Percentiles rank a stretch among this genome's conserved stretches.
Conservation (phyloP, 2,888 invertebrate species). For the Steinernema hermaphroditum region DNA sequence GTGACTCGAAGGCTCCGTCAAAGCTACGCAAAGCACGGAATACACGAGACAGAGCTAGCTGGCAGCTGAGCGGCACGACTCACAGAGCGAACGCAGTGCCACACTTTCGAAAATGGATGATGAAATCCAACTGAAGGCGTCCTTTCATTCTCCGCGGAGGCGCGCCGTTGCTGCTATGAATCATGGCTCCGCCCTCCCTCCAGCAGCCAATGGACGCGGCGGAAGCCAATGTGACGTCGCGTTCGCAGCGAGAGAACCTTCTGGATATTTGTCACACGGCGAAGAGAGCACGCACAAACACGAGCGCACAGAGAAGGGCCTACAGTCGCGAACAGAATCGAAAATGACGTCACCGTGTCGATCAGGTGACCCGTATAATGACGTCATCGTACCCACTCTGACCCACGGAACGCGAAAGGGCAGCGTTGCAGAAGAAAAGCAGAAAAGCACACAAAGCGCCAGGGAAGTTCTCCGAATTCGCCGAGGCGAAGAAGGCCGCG, state of each 20-base stretch:
- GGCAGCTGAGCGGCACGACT: neutral
- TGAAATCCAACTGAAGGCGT: conserved; percentile 9
- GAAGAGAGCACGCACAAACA: neutral
- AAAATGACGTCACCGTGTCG: neutral
- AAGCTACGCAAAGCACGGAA: too few species aligned
- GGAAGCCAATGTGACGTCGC: conserved; percentile 8
- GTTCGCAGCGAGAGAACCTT: conserved; percentile 22
- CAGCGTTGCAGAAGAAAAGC: neutral
- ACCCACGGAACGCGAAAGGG: neutral
- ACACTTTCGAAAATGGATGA: conserved; percentile 23
- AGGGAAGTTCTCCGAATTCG: neutral
- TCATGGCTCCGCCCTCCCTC: neutral
- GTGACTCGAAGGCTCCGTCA: too few species aligned
- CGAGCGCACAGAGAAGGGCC: conserved; percentile 6
- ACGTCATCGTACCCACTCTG: conserved; percentile 3
- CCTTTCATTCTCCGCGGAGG: neutral
- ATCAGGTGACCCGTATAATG: neutral
- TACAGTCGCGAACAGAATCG: too few species aligned
- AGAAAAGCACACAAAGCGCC: neutral
- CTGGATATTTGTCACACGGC: neutral
- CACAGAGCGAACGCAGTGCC: neutral
- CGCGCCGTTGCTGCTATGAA: neutral
- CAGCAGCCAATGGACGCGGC: conserved; percentile 10
- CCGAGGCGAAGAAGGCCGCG: neutral
- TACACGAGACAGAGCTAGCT: neutral